Percentiles rank a stretch among this genome's conserved stretches.
Evolutionary conservation across 2,888 invertebrate species (phyloP).

Genomic region (Rhorus exstirpatorius): DNA sequence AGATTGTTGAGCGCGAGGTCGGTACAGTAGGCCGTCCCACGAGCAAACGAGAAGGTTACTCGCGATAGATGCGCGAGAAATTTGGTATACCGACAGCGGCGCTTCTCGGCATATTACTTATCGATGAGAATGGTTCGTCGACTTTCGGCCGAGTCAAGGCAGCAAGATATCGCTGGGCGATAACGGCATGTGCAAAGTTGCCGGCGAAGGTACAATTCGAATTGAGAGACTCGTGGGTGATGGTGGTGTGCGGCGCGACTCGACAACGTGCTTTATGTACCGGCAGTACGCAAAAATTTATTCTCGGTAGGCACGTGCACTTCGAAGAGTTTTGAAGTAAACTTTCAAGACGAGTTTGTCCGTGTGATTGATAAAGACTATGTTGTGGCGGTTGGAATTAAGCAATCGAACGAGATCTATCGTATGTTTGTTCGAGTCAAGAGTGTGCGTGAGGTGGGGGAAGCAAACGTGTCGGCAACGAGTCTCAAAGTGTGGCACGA

Average conservation of each 20-base stretch:
- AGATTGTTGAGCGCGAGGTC: not conserved
- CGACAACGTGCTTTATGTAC: too few relatives aligned
- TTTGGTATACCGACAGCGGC: too few relatives aligned
- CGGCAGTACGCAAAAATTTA: too few relatives aligned
- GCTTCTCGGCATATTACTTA: too few relatives aligned
- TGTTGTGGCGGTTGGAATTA: conserved; percentile 20
- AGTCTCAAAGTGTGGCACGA: too few relatives aligned
- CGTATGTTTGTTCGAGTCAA: too few relatives aligned
- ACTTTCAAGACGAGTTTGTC: conserved; percentile 33
- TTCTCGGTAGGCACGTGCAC: conserved; percentile 69
- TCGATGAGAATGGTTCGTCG: conserved; percentile 71
- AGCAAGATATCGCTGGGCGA: conserved; percentile 67
- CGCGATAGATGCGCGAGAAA: too few relatives aligned
- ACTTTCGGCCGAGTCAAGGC: too few relatives aligned
- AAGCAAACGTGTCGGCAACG: too few relatives aligned
- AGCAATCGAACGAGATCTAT: too few relatives aligned
- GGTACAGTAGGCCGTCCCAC: conserved; percentile 5
- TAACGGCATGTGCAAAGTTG: conserved; percentile 58
- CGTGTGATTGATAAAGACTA: not conserved
- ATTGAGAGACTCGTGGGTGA: conserved; percentile 32
- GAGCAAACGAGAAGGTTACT: conserved; percentile 14
- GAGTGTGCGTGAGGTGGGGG: too few relatives aligned
- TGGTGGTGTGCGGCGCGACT: too few relatives aligned
- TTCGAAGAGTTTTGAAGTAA: conserved; percentile 48
- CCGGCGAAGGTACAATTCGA: conserved; percentile 67